These are phyloP conservation scores for Rosalia funebris DNA, from an alignment of 2,888 invertebrate species.

Conservation along the genomic window DNA sequence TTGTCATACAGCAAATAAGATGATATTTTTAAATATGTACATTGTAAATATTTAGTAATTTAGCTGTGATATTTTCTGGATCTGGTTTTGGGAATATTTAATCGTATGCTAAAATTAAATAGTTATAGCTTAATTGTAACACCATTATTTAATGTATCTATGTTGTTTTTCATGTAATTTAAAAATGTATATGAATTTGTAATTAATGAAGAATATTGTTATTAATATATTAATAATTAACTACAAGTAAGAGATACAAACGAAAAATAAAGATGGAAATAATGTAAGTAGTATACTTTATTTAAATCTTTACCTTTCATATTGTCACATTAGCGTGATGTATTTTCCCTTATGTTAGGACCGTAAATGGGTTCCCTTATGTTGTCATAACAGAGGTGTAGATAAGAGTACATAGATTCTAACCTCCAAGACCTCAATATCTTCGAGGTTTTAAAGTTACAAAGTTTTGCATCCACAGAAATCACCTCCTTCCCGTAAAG, in stretches of 20 bases:
- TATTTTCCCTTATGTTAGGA: background rate
- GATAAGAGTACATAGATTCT: too few species aligned
- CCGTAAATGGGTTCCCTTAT: background rate
- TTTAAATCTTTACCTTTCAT: background rate
- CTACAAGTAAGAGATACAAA: background rate
- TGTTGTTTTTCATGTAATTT: constrained; percentile 12
- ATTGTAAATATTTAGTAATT: constrained; percentile 62
- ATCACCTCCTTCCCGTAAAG: too few species aligned
- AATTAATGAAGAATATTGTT: constrained; percentile 13
- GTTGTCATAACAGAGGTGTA: too few species aligned
- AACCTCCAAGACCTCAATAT: too few species aligned
- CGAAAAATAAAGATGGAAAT: background rate
- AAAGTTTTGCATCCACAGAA: too few species aligned
- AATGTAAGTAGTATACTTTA: background rate
- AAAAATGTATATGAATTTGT: constrained; percentile 22
- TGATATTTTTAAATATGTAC: constrained; percentile 29
- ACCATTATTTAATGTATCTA: constrained; percentile 23
- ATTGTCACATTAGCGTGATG: background rate
- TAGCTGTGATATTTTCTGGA: constrained; percentile 65
- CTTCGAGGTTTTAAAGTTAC: too few species aligned
- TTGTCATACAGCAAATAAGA: background rate
- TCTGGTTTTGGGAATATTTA: constrained; percentile 46
- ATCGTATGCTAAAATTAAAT: constrained; percentile 26
- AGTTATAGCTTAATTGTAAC: constrained; percentile 24
- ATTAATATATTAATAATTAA: constrained; percentile 25